Conservation (phyloP, 2,888 invertebrate species). For the Hybos culiciformis region DNA sequence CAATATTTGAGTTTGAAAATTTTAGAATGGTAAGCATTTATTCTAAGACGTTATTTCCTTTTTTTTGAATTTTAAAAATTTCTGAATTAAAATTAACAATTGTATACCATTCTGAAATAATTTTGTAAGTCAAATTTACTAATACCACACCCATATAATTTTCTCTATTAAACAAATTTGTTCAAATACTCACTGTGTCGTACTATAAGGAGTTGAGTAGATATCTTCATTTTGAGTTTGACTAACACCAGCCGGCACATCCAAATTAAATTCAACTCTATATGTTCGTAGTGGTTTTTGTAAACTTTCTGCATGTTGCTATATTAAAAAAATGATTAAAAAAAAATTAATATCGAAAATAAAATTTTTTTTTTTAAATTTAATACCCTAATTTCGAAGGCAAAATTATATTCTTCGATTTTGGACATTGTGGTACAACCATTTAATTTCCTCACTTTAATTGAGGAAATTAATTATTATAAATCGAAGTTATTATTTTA, state of each 20-base stretch:
- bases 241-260: slow-evolving; percentile 25
- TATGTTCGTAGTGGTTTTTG: slow-evolving; percentile 36
- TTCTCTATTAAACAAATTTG: background rate
- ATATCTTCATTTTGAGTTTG: slow-evolving; percentile 27
- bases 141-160: too few relatives aligned
- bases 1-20: too few relatives aligned
- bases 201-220: slow-evolving; percentile 33
- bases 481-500: too few relatives aligned
- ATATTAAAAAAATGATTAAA: slow-evolving; percentile 12
- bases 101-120: too few relatives aligned
- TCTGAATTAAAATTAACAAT: too few relatives aligned
- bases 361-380: slow-evolving; percentile 4
- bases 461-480: too few relatives aligned
- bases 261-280: slow-evolving; percentile 31
- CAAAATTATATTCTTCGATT: slow-evolving; percentile 47
- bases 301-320: slow-evolving; percentile 37
- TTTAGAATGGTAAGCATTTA: too few relatives aligned
- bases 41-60: too few relatives aligned
- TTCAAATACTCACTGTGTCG: slow-evolving; percentile 32
- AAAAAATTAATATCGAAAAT: background rate
- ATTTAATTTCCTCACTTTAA: too few relatives aligned
- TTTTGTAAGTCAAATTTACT: too few relatives aligned
- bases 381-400: slow-evolving; percentile 52
- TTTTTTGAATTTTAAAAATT: too few relatives aligned
- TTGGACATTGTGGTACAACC: too few relatives aligned